phyloP scores from a whole-genome alignment of 2,113 vertebrate species.

The Mustelus asterias region DNA sequence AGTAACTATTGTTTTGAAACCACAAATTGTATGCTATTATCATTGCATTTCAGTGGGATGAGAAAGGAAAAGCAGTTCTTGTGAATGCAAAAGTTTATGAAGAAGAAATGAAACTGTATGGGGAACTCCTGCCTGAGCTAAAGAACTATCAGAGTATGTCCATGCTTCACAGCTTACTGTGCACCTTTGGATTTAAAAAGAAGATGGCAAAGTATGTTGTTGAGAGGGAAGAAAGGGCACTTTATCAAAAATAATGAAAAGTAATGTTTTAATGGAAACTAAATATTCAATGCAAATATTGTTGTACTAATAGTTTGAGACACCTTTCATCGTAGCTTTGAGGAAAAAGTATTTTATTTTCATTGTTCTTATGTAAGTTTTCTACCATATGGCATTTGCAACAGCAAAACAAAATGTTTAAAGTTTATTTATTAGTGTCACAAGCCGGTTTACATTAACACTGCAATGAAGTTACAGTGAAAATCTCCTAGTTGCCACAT shows the following conservation, averaged over 20 bases:
- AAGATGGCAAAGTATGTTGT: conserved; percentile 40
- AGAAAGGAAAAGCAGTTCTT: conserved; percentile 35
- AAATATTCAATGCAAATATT: background rate
- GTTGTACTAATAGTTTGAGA: background rate
- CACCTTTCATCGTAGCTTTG: background rate
- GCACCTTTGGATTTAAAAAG: conserved; percentile 39
- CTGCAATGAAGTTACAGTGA: no score
- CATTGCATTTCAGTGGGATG: conserved; percentile 36
- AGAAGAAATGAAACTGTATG: conserved; percentile 42
- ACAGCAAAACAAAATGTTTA: background rate
- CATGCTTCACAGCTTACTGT: conserved; percentile 40
- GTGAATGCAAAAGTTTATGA: conserved; percentile 35
- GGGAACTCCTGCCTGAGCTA: conserved; percentile 42
- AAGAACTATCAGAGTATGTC: background rate
- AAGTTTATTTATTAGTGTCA: no score
- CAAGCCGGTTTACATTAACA: no score
- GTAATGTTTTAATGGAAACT: background rate
- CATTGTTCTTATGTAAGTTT: background rate
- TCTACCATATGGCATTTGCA: background rate
- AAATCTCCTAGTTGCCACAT: no score
- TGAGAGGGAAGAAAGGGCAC: background rate
- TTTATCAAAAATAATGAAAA: background rate
- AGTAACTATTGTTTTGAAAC: background rate
- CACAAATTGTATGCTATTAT: background rate
- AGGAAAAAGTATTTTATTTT: background rate